Conservation (phyloP, 1,140 invertebrate genomes). For the Triops longicaudatus region DNA sequence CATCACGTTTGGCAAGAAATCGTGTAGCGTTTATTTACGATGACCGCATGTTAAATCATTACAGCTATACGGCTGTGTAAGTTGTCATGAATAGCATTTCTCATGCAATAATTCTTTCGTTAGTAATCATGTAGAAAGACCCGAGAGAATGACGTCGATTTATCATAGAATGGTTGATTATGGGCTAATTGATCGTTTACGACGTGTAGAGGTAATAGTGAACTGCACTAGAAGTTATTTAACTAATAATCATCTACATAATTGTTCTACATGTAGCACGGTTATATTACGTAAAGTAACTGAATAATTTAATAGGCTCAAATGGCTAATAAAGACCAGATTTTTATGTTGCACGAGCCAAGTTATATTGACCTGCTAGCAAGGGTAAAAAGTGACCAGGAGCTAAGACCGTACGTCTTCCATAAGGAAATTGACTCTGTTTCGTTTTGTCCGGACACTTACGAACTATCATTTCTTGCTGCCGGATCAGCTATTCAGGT, state of each 20-base stretch:
- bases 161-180: slow-evolving; percentile 57
- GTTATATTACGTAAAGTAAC: slow-evolving; percentile 23
- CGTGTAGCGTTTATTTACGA: slow-evolving; percentile 65
- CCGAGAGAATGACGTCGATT: slow-evolving; percentile 59
- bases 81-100: slow-evolving; percentile 20
- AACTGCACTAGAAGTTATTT: too few relatives aligned
- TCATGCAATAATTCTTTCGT: slow-evolving; percentile 30
- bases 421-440: neutral
- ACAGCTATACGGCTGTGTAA: neutral
- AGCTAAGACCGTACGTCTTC: neutral
- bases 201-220: slow-evolving; percentile 40
- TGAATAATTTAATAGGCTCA: neutral
- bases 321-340: slow-evolving; percentile 17
- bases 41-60: slow-evolving; percentile 65
- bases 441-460: slow-evolving; percentile 11
- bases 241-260: slow-evolving; percentile 25
- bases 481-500: slow-evolving; percentile 40
- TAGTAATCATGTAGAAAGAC: slow-evolving; percentile 65
- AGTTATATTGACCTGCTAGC: neutral
- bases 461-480: neutral
- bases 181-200: slow-evolving; percentile 54
- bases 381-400: neutral
- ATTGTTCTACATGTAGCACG: slow-evolving; percentile 23
- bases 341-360: neutral
- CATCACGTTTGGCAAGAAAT: slow-evolving; percentile 49